phyloP scores from a whole-genome alignment of 2,797 vertebrate genomes.

The Rhinoraja longicauda region DNA sequence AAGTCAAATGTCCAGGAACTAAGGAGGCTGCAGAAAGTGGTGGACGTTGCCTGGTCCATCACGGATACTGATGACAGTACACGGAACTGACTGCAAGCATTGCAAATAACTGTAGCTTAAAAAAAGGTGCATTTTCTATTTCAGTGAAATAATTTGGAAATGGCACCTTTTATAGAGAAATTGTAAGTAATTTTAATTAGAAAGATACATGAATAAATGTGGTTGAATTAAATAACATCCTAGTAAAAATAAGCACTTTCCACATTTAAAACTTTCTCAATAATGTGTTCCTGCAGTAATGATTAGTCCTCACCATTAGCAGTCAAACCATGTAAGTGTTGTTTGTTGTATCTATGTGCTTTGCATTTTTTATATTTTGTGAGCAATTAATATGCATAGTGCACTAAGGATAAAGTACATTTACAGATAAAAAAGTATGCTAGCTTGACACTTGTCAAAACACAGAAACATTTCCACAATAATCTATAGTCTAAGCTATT shows the following conservation, averaged over 20 bases:
- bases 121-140: not conserved
- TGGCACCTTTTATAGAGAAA: not conserved
- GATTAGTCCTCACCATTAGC: not conserved
- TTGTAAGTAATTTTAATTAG: not conserved
- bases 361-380: not conserved
- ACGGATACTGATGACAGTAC: too few species aligned
- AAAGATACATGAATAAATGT: too few species aligned
- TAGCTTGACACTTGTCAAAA: constrained; percentile 24
- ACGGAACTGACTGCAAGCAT: not conserved
- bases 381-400: not conserved
- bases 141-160: not conserved
- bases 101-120: not conserved
- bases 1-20: too few species aligned
- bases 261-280: not conserved
- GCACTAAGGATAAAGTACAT: not conserved
- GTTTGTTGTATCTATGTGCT: not conserved
- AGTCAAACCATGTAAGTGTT: not conserved
- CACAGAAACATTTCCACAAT: not conserved
- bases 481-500: not conserved
- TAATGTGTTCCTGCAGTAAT: not conserved
- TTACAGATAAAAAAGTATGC: too few species aligned
- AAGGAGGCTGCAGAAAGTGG: too few species aligned
- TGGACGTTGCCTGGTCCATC: too few species aligned
- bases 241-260: not conserved
- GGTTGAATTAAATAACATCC: not conserved